phyloP scores from a whole-genome alignment of 2,113 vertebrate species.

The Chionis minor region DNA sequence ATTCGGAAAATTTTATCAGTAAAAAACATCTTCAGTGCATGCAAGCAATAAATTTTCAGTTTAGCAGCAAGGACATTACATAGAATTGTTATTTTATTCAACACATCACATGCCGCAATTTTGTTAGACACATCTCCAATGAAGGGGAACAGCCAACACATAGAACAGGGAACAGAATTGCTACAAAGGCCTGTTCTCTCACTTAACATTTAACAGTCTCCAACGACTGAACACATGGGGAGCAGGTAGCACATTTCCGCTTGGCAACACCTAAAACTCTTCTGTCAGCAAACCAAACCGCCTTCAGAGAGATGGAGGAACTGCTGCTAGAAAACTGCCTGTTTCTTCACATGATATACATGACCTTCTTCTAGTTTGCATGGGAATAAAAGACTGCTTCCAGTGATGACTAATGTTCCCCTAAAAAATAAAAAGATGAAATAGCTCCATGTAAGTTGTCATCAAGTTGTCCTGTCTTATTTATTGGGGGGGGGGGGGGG shows the following conservation, averaged over 20 bases:
- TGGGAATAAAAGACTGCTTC: not conserved
- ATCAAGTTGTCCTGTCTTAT: not conserved
- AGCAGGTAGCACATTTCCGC: not conserved
- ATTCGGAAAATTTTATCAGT: not conserved
- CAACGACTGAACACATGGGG: not conserved
- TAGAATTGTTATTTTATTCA: not conserved
- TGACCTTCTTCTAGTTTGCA: not conserved
- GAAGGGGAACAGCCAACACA: not conserved
- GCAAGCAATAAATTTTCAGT: not conserved
- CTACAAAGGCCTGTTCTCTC: not conserved
- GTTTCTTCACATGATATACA: not conserved
- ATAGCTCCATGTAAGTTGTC: not conserved
- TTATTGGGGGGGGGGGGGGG: too few relatives aligned
- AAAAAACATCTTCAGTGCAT: not conserved
- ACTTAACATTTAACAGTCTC: not conserved
- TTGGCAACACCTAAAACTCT: not conserved
- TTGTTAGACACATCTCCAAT: not conserved
- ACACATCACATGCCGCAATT: not conserved
- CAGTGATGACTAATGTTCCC: not conserved
- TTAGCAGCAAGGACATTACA: not conserved
- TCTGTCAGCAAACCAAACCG: not conserved
- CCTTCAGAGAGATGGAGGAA: not conserved
- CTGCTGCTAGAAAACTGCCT: not conserved
- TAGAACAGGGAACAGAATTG: not conserved
- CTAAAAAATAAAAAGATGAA: not conserved